Percentiles rank a stretch among this genome's conserved stretches.
Conservation (phyloP, 2,113 vertebrate genomes). For the Collichthys lucidus region DNA sequence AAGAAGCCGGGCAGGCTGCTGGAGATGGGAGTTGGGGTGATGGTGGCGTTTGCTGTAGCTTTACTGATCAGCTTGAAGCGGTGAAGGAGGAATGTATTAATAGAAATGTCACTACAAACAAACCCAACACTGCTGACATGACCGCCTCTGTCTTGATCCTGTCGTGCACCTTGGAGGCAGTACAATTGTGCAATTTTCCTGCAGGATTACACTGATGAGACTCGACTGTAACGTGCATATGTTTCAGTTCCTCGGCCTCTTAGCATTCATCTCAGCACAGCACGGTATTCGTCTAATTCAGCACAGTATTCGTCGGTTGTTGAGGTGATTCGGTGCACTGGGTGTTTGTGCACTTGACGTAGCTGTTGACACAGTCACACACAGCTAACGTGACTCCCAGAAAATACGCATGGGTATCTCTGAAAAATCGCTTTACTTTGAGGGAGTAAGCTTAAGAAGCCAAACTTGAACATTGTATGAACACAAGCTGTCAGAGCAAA, state of each 20-base stretch:
- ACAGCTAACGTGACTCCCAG: not conserved
- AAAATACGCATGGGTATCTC: not conserved
- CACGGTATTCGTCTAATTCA: not conserved
- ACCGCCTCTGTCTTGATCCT: not conserved
- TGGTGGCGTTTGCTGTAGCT: conserved; percentile 39
- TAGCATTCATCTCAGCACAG: not conserved
- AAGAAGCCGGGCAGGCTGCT: not conserved
- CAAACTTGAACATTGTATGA: not conserved
- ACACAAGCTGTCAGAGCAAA: not conserved
- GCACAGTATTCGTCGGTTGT: not conserved
- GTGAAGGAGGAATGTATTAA: not conserved
- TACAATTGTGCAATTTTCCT: not conserved
- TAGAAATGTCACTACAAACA: not conserved
- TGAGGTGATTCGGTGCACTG: no score
- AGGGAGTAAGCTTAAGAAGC: no score
- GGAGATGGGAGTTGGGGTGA: conserved; percentile 4
- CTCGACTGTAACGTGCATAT: not conserved
- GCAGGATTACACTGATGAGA: not conserved
- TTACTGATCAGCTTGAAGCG: conserved; percentile 32
- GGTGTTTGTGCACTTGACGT: not conserved
- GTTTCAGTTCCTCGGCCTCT: not conserved
- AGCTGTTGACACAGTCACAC: not conserved
- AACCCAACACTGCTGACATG: not conserved
- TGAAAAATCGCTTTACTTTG: not conserved
- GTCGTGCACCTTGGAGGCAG: not conserved